Conservation (phyloP, 1,140 invertebrate species). For the Galleria mellonella region DNA sequence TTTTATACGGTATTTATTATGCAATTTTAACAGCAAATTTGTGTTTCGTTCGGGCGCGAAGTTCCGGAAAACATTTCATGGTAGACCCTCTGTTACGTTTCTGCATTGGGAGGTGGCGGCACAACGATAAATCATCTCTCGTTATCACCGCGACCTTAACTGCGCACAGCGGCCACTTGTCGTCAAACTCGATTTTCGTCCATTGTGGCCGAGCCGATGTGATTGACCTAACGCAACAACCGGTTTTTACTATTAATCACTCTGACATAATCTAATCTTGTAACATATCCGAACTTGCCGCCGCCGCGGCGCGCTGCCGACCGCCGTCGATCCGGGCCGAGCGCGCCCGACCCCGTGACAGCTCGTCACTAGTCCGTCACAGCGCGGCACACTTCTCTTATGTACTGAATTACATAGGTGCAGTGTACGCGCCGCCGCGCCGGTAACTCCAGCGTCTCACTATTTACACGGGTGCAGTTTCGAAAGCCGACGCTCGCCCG, state of each 20-base stretch:
- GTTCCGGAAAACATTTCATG: too few species aligned
- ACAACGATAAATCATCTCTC: background rate
- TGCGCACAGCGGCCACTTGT: slow-evolving; percentile 6
- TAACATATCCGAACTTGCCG: slow-evolving; percentile 30
- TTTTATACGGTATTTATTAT: too few species aligned
- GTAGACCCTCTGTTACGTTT: too few species aligned
- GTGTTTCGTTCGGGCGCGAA: too few species aligned
- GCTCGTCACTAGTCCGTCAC: slow-evolving; percentile 60
- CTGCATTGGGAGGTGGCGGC: too few species aligned
- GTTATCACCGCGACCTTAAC: slow-evolving; percentile 8
- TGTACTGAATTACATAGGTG: slow-evolving; percentile 61
- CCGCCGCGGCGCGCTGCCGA: slow-evolving; percentile 18
- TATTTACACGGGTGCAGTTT: slow-evolving; percentile 30
- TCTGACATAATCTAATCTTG: slow-evolving; percentile 49
- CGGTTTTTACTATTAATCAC: slow-evolving; percentile 40
- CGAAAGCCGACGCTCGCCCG: slow-evolving; percentile 20
- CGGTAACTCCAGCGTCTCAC: slow-evolving; percentile 40
- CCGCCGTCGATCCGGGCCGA: slow-evolving; percentile 26
- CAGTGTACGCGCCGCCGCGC: slow-evolving; percentile 42
- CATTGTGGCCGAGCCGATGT: slow-evolving; percentile 19
- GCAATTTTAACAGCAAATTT: too few species aligned
- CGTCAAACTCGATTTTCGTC: slow-evolving; percentile 20
- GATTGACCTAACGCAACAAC: slow-evolving; percentile 35
- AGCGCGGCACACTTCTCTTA: slow-evolving; percentile 48
- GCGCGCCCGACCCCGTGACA: slow-evolving; percentile 36